Evolutionary conservation across 2,888 invertebrate species (phyloP), one percentile per base, ranked within the genome.

Genomic region (Clistopyga incitator): DNA sequence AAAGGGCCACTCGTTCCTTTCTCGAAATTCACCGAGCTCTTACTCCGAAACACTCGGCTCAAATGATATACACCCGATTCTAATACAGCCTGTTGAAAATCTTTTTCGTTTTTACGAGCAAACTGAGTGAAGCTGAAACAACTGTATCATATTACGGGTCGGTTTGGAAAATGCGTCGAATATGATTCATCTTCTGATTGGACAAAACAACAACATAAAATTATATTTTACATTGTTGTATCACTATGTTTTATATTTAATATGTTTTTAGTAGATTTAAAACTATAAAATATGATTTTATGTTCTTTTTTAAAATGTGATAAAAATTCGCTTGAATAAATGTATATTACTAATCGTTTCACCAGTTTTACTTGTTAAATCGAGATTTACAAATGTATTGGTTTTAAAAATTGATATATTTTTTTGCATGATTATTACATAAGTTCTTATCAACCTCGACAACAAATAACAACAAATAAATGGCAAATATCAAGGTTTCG

Each of bases 1-100:
- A 29, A 15, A 34, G 61, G 59, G 34, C 29, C 61, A n/a, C n/a
- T 34, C 20, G 25, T 38, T 34, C 20, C 38, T 10, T 64, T 38
- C 61, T 64, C 61, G 61, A 64, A 64, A 64, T 38, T 15, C n/a
- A 61, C 34, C 38, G 20, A 64, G 20, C n/a, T 38, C 61, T 64
- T 64, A 42, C 61, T 38, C 34, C 61, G 38, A 64, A 74, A 74
- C 45, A 29, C 72, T 59, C 45, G 54, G 20, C 70, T 52, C 56
- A 42, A 81, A 76, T 84, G 71, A 79, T 84, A 81, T 81, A 76
- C 72, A 34, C 54, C 76, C 81, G 78, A 81, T 59, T 74, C 74
- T 78, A 52, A 72, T 61, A 29, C 77, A 72, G 64, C 75, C 75
- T 71, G 76, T 81, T 81, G 78, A 83, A 82, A 54, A 85, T 77